Conservation (phyloP, 2,797 vertebrate genomes). For the Harpagifer antarcticus region DNA sequence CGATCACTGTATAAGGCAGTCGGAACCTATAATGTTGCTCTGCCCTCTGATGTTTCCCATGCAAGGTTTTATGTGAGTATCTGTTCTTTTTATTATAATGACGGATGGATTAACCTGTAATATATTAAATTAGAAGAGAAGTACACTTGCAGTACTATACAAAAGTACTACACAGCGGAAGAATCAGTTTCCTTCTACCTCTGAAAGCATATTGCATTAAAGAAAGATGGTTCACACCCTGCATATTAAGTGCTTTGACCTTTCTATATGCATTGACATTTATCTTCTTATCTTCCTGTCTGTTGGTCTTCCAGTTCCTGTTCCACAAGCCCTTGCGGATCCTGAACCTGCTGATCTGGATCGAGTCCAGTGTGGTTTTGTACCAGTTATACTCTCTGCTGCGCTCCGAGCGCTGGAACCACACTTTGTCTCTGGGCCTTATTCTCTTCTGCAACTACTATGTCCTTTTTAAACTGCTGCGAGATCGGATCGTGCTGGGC, state of each 20-base stretch:
- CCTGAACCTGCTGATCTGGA: slow-evolving; percentile 96
- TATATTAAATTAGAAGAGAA: neutral
- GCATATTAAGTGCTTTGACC: neutral
- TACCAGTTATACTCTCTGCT: slow-evolving; percentile 99
- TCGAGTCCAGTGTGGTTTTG: slow-evolving; percentile 95
- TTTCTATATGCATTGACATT: neutral
- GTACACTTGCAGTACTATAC: neutral
- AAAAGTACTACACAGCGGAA: neutral
- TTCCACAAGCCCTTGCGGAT: slow-evolving; percentile 99
- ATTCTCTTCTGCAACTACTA: slow-evolving; percentile 99
- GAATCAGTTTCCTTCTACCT: neutral
- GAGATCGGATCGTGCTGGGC: slow-evolving; percentile 97
- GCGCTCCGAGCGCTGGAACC: slow-evolving; percentile 99
- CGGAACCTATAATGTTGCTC: slow-evolving; percentile 95
- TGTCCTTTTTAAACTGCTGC: slow-evolving; percentile 98
- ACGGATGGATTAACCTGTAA: neutral
- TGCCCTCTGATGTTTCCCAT: slow-evolving; percentile 97
- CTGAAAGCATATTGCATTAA: neutral
- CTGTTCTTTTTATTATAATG: neutral
- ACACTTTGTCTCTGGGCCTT: slow-evolving; percentile 97
- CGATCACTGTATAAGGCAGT: slow-evolving; percentile 96
- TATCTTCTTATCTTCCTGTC: slow-evolving; percentile 8
- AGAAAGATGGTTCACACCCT: neutral
- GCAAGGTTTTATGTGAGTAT: slow-evolving; percentile 98
- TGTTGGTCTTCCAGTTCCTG: slow-evolving; percentile 88